phyloP scores from a whole-genome alignment of 2,888 invertebrate genomes.

The Arrhopalites spinosus region DNA sequence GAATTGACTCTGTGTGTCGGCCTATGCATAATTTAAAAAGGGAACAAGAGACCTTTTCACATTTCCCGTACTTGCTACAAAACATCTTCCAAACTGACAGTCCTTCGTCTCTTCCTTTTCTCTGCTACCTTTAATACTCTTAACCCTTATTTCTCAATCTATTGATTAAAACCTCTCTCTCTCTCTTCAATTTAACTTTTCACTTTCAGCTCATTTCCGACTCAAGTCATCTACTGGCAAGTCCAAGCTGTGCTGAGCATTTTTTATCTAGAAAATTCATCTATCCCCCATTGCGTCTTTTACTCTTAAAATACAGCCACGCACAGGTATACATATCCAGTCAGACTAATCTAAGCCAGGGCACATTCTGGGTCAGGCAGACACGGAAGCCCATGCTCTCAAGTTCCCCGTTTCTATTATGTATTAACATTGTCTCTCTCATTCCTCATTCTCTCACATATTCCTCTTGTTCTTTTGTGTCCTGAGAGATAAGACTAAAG shows the following conservation, averaged over 20 bases:
- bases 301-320: too few relatives aligned
- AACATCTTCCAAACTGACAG: too few relatives aligned
- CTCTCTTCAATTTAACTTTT: not conserved
- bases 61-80: slow-evolving; percentile 5
- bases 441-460: not conserved
- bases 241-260: too few relatives aligned
- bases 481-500: not conserved
- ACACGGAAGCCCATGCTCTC: too few relatives aligned
- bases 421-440: not conserved
- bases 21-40: slow-evolving; percentile 23
- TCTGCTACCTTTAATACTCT: not conserved
- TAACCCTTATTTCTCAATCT: slow-evolving; percentile 22
- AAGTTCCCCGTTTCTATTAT: not conserved
- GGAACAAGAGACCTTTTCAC: slow-evolving; percentile 14
- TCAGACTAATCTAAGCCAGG: too few relatives aligned
- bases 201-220: not conserved
- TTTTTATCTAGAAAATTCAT: slow-evolving; percentile 7
- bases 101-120: not conserved
- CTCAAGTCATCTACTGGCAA: not conserved
- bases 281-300: not conserved
- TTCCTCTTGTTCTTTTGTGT: too few relatives aligned
- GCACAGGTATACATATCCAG: too few relatives aligned
- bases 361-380: too few relatives aligned
- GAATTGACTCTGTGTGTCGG: slow-evolving; percentile 21
- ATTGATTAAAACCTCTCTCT: not conserved